Evolutionary conservation across 2,797 vertebrate genomes (phyloP), one percentile per base, ranked within the genome.

Genomic region (Geotria australis): DNA sequence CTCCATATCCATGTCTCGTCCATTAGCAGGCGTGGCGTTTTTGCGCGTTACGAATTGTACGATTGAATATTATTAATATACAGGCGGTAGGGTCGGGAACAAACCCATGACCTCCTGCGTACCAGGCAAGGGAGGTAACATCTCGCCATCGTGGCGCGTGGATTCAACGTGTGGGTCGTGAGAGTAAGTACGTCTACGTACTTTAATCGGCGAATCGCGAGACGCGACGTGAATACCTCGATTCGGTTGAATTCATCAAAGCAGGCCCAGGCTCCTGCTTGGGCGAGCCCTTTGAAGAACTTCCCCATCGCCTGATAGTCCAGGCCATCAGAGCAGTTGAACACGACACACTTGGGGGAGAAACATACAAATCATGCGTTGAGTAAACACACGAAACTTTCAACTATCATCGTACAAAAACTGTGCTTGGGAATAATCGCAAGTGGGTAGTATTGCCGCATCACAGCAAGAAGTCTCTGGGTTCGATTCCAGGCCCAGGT

Each of bases 261-360:
- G 71, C 84, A 89, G 62, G 81, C 72, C 86, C 85, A 95, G 1
- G 85, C 86, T 59, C 85, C 85, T 48, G 80, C 75, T 58, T 95
- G 85, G 48, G 83, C 86, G 60, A 93, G 65, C 1, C 88, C 82
- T 69, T 95, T 94, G 58, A 95, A 94, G 69, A 86, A 93, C 62
- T 95, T 93, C 61, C 86, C 85, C 86, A 95, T 95, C 53, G 85
- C 83, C 66, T 85, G 86, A 71, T 86, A 85, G 68, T 94, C 81
- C 11, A 95, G 76, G 56, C 85, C 85, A 63, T 91, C 84, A 0
- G 84, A 94, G 65, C 86, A 94, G 66, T 86, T 95, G 68, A 95
- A 93, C 60, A 95, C 86, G 60, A 94, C 83, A 63, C 81, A 91
- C 88, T 93, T 45, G 59, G 69, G 63, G 53, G 38, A 57, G 8